A percentile compares a stretch with the other conserved stretches of the same genome.
Evolutionary conservation across 1,140 invertebrate genomes (phyloP).

Genomic region (Drosophila pachea): DNA sequence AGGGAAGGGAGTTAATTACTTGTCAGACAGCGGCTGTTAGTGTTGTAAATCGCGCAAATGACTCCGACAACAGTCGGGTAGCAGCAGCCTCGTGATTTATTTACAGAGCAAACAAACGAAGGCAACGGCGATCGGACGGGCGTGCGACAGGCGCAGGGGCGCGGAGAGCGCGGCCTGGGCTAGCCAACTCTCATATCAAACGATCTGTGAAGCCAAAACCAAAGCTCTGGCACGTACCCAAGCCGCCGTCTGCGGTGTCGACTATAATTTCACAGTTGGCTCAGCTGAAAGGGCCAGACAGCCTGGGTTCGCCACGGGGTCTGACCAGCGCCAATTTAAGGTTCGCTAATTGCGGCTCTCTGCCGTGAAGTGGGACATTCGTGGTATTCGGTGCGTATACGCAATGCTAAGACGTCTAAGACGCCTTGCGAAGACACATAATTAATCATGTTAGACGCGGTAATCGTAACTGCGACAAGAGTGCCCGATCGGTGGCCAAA

Average conservation of each 20-base stretch:
- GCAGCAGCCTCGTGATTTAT: constrained; percentile 56
- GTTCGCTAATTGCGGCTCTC: constrained; percentile 55
- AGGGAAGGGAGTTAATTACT: constrained; percentile 61
- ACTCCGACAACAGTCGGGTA: constrained; percentile 37
- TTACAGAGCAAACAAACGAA: constrained; percentile 66
- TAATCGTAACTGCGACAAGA: no score
- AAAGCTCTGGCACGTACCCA: constrained; percentile 55
- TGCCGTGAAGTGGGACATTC: no score
- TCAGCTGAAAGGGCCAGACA: constrained; percentile 21
- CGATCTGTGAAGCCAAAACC: constrained; percentile 71
- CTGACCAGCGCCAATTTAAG: constrained; percentile 62
- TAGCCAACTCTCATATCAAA: constrained; percentile 63
- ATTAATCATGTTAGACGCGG: no score
- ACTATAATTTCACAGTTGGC: no score
- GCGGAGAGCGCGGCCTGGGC: background rate
- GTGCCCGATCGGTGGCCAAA: background rate
- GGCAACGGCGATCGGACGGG: background rate
- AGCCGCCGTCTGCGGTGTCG: background rate
- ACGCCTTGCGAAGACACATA: no score
- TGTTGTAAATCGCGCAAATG: constrained; percentile 71
- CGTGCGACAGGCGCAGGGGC: background rate
- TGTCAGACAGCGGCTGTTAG: constrained; percentile 66
- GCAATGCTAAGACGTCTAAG: no score
- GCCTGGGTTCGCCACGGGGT: constrained; percentile 17
- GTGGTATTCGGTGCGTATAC: constrained; percentile 51